These are phyloP conservation scores for Carassius auratus DNA, from an alignment of 2,113 vertebrate species.

Conservation along the genomic window DNA sequence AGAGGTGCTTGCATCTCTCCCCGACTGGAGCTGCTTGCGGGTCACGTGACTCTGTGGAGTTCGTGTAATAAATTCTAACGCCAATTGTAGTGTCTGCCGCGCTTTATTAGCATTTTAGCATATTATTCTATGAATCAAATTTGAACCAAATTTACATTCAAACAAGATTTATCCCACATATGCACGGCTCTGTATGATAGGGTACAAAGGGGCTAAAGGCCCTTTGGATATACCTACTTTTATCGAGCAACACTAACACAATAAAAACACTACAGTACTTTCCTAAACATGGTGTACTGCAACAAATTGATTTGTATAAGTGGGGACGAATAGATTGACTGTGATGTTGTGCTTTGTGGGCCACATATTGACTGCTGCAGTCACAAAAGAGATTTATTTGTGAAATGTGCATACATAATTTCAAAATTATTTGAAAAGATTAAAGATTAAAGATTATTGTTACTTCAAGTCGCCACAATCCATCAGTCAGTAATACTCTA, in stretches of 20 bases:
- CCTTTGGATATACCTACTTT: neutral
- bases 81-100: neutral
- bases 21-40: neutral
- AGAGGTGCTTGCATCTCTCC: neutral
- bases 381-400: neutral
- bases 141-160: neutral
- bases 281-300: neutral
- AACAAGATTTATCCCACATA: too few species aligned
- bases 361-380: neutral
- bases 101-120: neutral
- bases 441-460: slow-evolving; percentile 2
- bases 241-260: neutral
- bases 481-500: neutral
- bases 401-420: neutral
- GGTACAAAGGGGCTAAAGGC: neutral
- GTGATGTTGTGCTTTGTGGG: neutral
- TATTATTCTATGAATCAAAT: neutral
- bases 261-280: neutral
- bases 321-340: neutral
- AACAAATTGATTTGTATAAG: neutral
- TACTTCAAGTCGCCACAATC: neutral
- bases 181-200: neutral
- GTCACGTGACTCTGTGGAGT: slow-evolving; percentile 9
- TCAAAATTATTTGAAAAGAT: too few species aligned
- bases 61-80: neutral